Conservation (phyloP, 1,140 invertebrate species). For the Microplitis demolitor region DNA sequence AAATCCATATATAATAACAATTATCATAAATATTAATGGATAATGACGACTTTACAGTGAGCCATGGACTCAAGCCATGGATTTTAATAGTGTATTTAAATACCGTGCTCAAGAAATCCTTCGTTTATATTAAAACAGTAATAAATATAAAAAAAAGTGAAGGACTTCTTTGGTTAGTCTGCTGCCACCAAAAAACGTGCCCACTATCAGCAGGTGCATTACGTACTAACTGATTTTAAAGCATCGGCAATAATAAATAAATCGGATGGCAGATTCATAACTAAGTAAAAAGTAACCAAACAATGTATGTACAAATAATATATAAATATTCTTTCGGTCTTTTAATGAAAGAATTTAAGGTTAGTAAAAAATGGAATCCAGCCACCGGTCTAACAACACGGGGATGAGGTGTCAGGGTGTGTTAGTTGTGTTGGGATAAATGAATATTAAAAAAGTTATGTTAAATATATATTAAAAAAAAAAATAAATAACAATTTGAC, state of each 20-base stretch:
- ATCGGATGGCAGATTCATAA: constrained; percentile 3
- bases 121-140: neutral
- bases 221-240: constrained; percentile 25
- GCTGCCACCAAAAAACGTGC: constrained; percentile 27
- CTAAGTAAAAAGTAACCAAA: neutral
- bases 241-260: neutral
- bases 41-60: constrained; percentile 19
- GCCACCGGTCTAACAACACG: neutral
- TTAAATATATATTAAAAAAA: too few relatives aligned
- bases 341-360: neutral
- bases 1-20: constrained; percentile 9
- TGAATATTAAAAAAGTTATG: neutral
- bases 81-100: constrained; percentile 52
- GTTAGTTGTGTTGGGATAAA: neutral
- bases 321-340: neutral
- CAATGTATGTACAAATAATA: neutral
- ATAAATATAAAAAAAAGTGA: neutral
- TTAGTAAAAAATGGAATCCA: neutral
- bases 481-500: too few relatives aligned
- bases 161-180: constrained; percentile 9
- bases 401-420: neutral
- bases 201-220: constrained; percentile 50
- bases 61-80: constrained; percentile 57
- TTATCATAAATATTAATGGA: constrained; percentile 29
- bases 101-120: constrained; percentile 40